These are phyloP conservation scores for Heptranchias perlo DNA, from an alignment of 2,113 vertebrate genomes.

Conservation along the genomic window DNA sequence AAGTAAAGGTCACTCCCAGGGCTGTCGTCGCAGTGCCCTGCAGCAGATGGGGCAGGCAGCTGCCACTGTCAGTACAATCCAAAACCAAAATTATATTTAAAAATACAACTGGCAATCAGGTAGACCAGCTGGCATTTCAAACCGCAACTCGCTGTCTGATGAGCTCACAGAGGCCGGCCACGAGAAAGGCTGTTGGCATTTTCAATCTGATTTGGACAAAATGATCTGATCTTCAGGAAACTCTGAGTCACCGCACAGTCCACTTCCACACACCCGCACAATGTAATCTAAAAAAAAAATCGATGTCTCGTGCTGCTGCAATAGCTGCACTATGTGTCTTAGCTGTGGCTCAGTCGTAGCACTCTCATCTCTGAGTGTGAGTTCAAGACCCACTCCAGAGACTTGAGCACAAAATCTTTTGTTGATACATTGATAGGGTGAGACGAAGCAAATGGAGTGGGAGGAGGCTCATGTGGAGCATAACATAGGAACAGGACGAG, in stretches of 20 bases:
- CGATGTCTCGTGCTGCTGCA: neutral
- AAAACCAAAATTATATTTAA: neutral
- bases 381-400: neutral
- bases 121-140: neutral
- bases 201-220: neutral
- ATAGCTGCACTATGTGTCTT: neutral
- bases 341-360: neutral
- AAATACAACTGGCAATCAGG: conserved; percentile 9
- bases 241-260: neutral
- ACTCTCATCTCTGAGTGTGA: neutral
- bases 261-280: neutral
- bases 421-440: neutral
- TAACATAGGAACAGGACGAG: no score
- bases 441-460: neutral
- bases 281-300: neutral
- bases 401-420: neutral
- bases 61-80: neutral
- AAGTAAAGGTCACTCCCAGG: neutral
- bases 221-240: neutral
- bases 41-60: neutral
- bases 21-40: neutral
- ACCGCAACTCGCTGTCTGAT: neutral
- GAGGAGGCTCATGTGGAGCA: neutral
- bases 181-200: neutral
- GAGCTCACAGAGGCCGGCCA: neutral